These are phyloP conservation scores for Teleogryllus occipitalis DNA, from an alignment of 1,140 invertebrate genomes.

Conservation along the genomic window DNA sequence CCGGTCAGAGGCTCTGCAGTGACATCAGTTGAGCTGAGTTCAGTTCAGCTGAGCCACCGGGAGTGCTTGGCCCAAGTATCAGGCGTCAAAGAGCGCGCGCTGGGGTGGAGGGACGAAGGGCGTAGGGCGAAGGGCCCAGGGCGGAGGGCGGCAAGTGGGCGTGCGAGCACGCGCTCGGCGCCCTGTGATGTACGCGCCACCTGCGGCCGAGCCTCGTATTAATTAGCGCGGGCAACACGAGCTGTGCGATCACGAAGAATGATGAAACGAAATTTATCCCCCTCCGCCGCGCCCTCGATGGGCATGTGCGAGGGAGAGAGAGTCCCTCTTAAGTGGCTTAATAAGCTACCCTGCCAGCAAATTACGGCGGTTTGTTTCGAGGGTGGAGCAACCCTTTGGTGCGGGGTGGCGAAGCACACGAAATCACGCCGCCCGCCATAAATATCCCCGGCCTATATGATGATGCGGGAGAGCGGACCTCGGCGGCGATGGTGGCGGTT, in stretches of 20 bases:
- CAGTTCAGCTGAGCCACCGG: too few species aligned
- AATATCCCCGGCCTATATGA: not conserved
- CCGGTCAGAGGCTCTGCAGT: too few species aligned
- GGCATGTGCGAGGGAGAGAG: too few species aligned
- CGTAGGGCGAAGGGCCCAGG: too few species aligned
- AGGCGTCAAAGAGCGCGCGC: too few species aligned
- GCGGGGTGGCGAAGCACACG: not conserved
- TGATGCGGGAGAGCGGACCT: too few species aligned
- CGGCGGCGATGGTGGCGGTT: too few species aligned
- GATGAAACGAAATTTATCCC: not conserved
- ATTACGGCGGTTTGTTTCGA: conserved; percentile 3
- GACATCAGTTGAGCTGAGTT: too few species aligned
- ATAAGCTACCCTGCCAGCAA: not conserved
- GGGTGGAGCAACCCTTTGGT: not conserved
- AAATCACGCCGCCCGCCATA: not conserved
- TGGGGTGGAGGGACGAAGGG: too few species aligned
- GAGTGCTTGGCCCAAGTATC: too few species aligned
- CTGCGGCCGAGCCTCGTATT: not conserved
- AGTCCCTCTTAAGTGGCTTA: not conserved
- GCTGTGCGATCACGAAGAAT: not conserved
- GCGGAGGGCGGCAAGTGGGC: too few species aligned
- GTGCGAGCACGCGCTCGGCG: not conserved
- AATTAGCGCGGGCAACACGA: not conserved
- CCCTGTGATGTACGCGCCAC: not conserved
- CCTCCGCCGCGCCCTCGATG: too few species aligned